Base-by-base conservation (phyloP, 1,140 invertebrate species). In the Parasteatoda tepidariorum region DNA sequence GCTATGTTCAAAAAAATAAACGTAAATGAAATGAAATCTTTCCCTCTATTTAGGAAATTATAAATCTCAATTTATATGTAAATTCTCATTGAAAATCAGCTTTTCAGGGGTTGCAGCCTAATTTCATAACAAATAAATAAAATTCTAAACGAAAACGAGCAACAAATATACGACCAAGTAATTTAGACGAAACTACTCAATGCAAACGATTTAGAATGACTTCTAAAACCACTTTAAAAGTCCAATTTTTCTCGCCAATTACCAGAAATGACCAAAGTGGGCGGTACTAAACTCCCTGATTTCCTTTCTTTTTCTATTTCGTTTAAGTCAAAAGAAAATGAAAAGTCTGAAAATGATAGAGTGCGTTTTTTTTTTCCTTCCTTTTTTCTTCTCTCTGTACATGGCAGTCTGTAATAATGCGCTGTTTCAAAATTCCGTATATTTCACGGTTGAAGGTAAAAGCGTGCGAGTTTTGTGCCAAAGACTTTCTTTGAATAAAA, bases 181-280 rank as follows among this genome's bases (percentile, higher is more conserved):
- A 74, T 74, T 74, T 74, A 18, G 55, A 74, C 59, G 55, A 74
- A 59, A 74, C 71, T 61, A 74, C 71, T 74, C 71, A 74, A 74
- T 74, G 71, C 31, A 61, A 74, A 38, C 71, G 55, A 74, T 74
- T 74, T 74, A 48, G 31, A 61, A 74, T 61, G 55, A 18, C 68
- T 76, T 64, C 61, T 48, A 76, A 76, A 76, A 76, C 61, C 74
- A 64, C 74, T 76, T 66, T 48, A 38, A n/a, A 64, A 57, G 38
- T 28, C 38, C 74, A 76, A 76, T 76, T 76, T 71, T 76, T 30
- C 74, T 30, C 57, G 57, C 61, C 61, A 64, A 76, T 76, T 76
- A 64, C 59, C 61, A 76, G 61, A 76, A 76, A 76, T 64, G 57
- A 48, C 59, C 59, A 64, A 62, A 48, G 59, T 34, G 74, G 74